Conservation (phyloP, 2,113 vertebrate species). For the Agelaius phoeniceus region DNA sequence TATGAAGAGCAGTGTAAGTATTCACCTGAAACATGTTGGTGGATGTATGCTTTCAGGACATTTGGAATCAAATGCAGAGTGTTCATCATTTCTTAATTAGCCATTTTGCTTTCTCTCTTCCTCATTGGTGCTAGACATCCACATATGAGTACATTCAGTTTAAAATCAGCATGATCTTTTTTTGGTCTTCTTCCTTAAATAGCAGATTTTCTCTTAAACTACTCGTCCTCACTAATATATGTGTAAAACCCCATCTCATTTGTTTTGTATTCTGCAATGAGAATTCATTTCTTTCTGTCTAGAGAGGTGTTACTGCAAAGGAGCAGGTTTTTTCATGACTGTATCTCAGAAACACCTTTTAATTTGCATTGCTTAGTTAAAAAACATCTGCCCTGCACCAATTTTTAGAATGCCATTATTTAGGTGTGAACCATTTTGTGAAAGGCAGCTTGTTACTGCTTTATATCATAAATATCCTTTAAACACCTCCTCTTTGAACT, state of each 20-base stretch:
- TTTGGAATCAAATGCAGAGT: not conserved
- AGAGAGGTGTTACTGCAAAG: not conserved
- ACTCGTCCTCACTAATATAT: not conserved
- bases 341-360: not conserved
- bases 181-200: not conserved
- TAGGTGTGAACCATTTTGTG: not conserved
- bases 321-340: not conserved
- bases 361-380: not conserved
- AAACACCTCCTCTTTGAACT: slow-evolving; percentile 7
- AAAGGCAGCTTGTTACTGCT: slow-evolving; percentile 12
- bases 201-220: not conserved
- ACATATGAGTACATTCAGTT: not conserved
- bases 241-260: not conserved
- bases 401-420: not conserved
- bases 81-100: not conserved
- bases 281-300: not conserved
- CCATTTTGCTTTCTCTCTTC: not conserved
- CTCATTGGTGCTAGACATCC: not conserved
- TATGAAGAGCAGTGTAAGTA: not conserved
- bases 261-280: not conserved
- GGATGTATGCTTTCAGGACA: not conserved
- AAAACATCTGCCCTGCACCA: not conserved
- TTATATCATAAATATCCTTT: not conserved
- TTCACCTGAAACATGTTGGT: not conserved
- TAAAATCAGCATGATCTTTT: not conserved